phyloP scores from a whole-genome alignment of 2,113 vertebrate species.

The Rattus rattus region DNA sequence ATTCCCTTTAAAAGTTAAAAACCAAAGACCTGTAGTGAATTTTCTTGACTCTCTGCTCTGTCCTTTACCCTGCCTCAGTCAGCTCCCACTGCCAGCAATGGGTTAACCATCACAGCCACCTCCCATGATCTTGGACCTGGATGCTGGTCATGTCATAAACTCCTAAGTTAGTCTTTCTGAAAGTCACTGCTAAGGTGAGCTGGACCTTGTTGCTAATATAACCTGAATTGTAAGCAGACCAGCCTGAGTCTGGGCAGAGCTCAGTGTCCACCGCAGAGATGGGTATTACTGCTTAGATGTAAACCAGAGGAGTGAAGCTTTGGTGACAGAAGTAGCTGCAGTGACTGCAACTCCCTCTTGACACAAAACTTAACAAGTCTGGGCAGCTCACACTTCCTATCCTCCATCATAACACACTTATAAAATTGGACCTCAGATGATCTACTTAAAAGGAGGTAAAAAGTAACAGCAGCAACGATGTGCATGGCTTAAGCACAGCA shows the following conservation, averaged over 20 bases:
- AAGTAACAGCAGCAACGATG: slow-evolving; percentile 79
- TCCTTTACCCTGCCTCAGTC: slow-evolving; percentile 17
- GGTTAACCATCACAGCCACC: slow-evolving; percentile 26
- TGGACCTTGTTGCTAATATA: background rate
- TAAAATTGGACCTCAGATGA: slow-evolving; percentile 60
- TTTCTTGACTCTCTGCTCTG: slow-evolving; percentile 59
- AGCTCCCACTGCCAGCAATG: slow-evolving; percentile 74
- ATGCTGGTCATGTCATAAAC: slow-evolving; percentile 49
- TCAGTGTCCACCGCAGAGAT: slow-evolving; percentile 20
- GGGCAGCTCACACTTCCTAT: slow-evolving; percentile 32
- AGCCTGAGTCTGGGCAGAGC: background rate
- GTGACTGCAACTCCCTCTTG: slow-evolving; percentile 62
- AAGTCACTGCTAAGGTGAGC: background rate
- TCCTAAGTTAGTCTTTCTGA: background rate
- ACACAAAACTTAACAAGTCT: slow-evolving; percentile 36
- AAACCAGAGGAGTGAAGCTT: slow-evolving; percentile 64
- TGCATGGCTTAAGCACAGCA: slow-evolving; percentile 58
- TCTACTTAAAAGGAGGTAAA: slow-evolving; percentile 71
- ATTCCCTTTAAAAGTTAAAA: slow-evolving; percentile 65
- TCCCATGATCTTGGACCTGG: background rate
- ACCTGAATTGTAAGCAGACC: slow-evolving; percentile 42
- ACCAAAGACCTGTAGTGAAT: slow-evolving; percentile 67
- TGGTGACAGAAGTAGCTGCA: slow-evolving; percentile 48
- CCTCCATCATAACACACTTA: slow-evolving; percentile 36
- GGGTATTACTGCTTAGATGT: slow-evolving; percentile 43